Percentiles rank a stretch among this genome's conserved stretches.
Conservation (phyloP, 2,797 vertebrate genomes). For the Syngnathus acus region DNA sequence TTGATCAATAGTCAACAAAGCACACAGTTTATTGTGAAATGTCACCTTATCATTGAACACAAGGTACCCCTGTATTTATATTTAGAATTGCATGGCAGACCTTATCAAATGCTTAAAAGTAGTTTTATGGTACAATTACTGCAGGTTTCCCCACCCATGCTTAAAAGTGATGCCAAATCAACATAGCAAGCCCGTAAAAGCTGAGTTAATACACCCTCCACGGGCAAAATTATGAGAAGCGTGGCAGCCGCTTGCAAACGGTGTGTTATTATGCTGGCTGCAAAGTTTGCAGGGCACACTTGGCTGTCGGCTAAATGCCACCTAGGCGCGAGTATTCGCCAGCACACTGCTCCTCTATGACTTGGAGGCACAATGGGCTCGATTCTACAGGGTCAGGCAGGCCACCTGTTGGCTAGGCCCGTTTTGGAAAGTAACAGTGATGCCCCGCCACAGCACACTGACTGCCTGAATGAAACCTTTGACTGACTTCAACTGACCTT, state of each 20-base stretch:
- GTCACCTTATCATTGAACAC: neutral
- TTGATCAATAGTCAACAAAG: neutral
- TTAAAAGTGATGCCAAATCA: neutral
- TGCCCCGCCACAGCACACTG: neutral
- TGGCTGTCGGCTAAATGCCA: neutral
- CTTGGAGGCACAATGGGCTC: neutral
- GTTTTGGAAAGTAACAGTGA: conserved; percentile 42
- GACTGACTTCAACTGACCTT: conserved; percentile 21
- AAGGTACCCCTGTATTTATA: neutral
- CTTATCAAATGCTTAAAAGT: neutral
- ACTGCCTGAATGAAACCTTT: conserved; percentile 53
- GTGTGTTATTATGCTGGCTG: neutral
- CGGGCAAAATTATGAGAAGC: neutral
- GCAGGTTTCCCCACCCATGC: neutral
- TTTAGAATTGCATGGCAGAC: neutral
- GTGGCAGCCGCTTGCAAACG: neutral
- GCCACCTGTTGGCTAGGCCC: conserved; percentile 41
- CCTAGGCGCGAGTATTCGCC: neutral
- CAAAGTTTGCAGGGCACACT: neutral
- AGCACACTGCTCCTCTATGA: conserved; percentile 1
- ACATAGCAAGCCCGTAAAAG: neutral
- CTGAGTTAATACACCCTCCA: neutral
- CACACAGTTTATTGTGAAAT: neutral
- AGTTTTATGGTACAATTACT: neutral
- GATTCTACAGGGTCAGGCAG: conserved; percentile 11